Conservation (phyloP, 2,113 vertebrate genomes). For the Coregonus clupeaformis region DNA sequence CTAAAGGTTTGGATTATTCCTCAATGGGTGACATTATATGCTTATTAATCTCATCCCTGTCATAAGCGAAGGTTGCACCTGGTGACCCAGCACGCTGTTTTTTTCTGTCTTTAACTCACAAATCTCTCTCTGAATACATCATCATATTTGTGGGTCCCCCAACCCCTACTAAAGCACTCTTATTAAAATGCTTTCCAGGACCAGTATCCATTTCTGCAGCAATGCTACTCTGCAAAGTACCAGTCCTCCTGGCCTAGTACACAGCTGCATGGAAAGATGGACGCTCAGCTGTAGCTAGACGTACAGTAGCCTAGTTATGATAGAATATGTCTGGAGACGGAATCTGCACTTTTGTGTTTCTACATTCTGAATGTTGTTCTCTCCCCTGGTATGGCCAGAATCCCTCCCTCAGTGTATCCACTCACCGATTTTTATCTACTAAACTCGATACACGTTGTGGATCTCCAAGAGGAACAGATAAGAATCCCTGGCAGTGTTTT, state of each 20-base stretch:
- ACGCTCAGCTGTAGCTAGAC: neutral
- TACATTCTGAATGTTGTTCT: neutral
- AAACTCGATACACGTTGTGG: too few relatives aligned
- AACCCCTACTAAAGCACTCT: neutral
- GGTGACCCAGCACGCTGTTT: too few relatives aligned
- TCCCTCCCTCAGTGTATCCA: constrained; percentile 9
- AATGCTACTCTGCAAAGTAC: neutral
- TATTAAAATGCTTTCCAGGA: neutral
- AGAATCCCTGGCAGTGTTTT: too few relatives aligned
- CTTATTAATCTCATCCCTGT: neutral
- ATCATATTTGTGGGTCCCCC: neutral
- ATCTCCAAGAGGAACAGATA: too few relatives aligned
- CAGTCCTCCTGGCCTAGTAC: neutral
- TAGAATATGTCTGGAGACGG: neutral
- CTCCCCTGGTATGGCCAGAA: neutral
- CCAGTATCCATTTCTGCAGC: neutral
- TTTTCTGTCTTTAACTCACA: too few relatives aligned
- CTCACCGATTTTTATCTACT: neutral
- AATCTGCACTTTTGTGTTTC: neutral
- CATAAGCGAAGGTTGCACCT: neutral
- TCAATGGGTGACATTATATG: too few relatives aligned
- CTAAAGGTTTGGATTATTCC: too few relatives aligned
- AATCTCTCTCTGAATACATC: neutral
- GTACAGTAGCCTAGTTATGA: neutral
- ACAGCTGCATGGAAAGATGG: neutral